Percentiles rank a stretch among this genome's conserved stretches.
phyloP scores from a whole-genome alignment of 2,888 invertebrate species.

The Luffia ferchaultella region DNA sequence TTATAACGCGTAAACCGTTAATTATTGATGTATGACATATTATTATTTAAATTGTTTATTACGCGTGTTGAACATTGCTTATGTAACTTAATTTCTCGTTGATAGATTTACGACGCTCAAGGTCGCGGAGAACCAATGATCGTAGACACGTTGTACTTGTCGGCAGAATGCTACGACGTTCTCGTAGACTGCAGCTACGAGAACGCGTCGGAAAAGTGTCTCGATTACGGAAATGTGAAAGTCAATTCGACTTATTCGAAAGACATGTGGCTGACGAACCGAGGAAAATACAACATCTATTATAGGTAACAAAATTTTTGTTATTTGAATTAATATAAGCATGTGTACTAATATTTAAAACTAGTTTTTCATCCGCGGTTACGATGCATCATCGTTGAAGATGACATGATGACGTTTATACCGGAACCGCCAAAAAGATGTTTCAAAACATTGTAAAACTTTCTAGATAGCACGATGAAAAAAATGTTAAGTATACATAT shows the following conservation, averaged over 20 bases:
- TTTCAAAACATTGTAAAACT: too few relatives aligned
- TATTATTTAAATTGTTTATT: neutral
- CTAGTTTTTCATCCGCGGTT: too few relatives aligned
- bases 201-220: constrained; percentile 38
- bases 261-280: constrained; percentile 61
- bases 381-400: too few relatives aligned
- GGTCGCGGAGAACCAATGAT: constrained; percentile 51
- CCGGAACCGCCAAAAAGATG: too few relatives aligned
- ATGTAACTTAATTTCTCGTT: too few relatives aligned
- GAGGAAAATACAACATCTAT: constrained; percentile 64
- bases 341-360: too few relatives aligned
- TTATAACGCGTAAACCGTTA: constrained; percentile 38
- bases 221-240: constrained; percentile 67
- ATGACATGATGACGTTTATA: too few relatives aligned
- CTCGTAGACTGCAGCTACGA: constrained; percentile 59
- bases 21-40: constrained; percentile 44
- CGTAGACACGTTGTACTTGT: constrained; percentile 42
- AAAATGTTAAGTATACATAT: too few relatives aligned
- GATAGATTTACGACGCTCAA: constrained; percentile 48
- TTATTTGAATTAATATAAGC: neutral
- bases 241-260: constrained; percentile 52
- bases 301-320: constrained; percentile 37
- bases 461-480: too few relatives aligned
- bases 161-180: constrained; percentile 69
- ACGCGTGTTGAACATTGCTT: too few relatives aligned